Evolutionary conservation across 2,888 invertebrate species (phyloP), one percentile per base, ranked within the genome.

Genomic region (Plusia festucae): DNA sequence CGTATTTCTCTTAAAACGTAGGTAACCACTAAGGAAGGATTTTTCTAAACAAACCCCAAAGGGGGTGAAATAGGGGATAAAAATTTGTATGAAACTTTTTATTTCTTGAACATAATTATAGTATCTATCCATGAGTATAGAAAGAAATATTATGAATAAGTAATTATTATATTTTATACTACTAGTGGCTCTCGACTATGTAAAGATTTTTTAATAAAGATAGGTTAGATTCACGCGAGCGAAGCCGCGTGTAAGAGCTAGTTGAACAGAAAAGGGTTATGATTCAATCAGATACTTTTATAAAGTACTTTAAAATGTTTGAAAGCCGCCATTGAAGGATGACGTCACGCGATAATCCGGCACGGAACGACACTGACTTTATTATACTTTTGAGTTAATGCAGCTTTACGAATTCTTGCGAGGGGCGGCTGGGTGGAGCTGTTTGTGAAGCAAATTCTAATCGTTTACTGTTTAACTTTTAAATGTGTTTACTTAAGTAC

Each of bases 341-440:
- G 18, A 70, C 58, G 59, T 65, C 73, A 71, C 68, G 68, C 65
- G 68, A 68, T 59, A 51, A 68, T 72, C 76, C 72, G 62, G 55
- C 66, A 65, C 74, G 72, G 63, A 61, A 76, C 46, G 53, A 55
- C 60, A 56, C 60, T 9, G 55, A 60, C 61, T 76, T 76, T 67
- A 67, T 60, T 51, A 58, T 71, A 61, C 72, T 76, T 76, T 73
- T 71, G 76, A 73, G 71, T 73, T 75, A 71, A 70, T 75, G 76
- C 65, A 60, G 76, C 65, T 66, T 60, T 32, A 60, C n/a, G 70
- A 76, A 76, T 73, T 70, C 76, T 73, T 75, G 46, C 32, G 30
- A 54, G 53, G 71, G 60, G 61, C 15, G 75, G 65, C 51, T 20
- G 58, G 54, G 40, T 11, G 58, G 53, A 55, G 58, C 65, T 58